Base-by-base conservation (phyloP, 2,888 invertebrate species). In the Stomorhina lunata region DNA sequence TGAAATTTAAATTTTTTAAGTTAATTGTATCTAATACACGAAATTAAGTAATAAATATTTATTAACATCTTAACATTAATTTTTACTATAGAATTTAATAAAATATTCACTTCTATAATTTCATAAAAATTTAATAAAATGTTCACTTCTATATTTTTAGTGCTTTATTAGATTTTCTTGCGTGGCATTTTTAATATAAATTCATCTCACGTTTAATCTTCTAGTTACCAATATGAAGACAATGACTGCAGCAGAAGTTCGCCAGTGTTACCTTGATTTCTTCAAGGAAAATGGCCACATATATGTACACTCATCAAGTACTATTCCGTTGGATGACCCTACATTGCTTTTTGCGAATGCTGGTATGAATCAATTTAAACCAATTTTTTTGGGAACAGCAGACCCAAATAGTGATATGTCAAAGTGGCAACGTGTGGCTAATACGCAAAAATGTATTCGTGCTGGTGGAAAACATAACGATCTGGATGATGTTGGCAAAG, bases 381-480 rank as follows among this genome's bases (percentile, higher is more conserved):
- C 99, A 0, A 97, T 99, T 86, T 99, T 99, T 92, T 93, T 99
- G 88, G 99, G 99, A 40, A 95, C 96, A 1, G 98, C 95, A 0
- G 99, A 99, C 92, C 99, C 99, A 1, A 97, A 97, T 89, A 98
- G 98, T 90, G 98, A 99, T 89, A 95, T 99, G 95, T 94, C 97
- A 12, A 96, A 96, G 88, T 95, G 95, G 93, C 93, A 95, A 20
- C 93, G 99, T 85, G 96, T 95, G 32, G 97, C 95, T 1, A 99
- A 99, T 91, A 97, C 98, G 1, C 99, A 99, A 91, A 99, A 99
- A 92, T 99, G 99, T 91, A 99, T 99, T 86, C 94, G 99, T 89
- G 99, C 99, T 85, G 99, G 99, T 71, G 99, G 99, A 65, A 99
- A 99, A 92, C 99, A 99, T 92, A 99, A 99, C 91, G 99, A 99